Base-by-base conservation (phyloP, 2,113 vertebrate genomes). In the Otis tarda region DNA sequence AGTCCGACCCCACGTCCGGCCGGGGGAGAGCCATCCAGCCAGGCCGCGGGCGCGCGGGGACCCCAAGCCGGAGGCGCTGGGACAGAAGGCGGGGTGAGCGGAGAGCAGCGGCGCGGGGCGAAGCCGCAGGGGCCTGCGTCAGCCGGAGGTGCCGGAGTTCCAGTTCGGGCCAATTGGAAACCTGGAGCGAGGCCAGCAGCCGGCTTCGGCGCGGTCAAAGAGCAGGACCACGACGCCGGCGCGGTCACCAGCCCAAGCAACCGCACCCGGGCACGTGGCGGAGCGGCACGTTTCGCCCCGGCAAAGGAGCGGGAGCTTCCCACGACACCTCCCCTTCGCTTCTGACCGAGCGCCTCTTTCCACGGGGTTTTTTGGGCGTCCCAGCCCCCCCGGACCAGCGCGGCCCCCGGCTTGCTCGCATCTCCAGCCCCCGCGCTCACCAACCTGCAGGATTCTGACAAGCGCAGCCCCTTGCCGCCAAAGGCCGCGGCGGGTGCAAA, bases 321-420 rank as follows among this genome's bases (percentile, higher is more conserved):
- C 43, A 4, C 3, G 2, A 3, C 74, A 8, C 20, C 39, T 35
- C 35, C 33, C 43, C 43, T 21, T 18, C 0, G 0, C 39, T 83
- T 21, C 79, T 59, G 27, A 19, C 30, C 41, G 6, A 31, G 41
- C 22, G 5, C 9, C 73, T 28, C 52, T 6, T 8, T 18, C 57
- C 8, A 0, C 0, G 7, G 28, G 53, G 14, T 6, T 52, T 50
- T 50, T 24, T 10, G n/a, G 45, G 14, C 27, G 39, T 4, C 37
- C 8, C 50, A 23, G n/a, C 56, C 18, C 57, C 7, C 12, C 1
- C 0, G 9, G 71, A 55, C 47, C 45, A 35, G 41, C 1, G 0
- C 79, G 57, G 55, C 49, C 74, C 7, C 37, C n/a, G 3, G 0
- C 28, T 21, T 5, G 22, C 64, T 75, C 74, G 5, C 88, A 1